Evolutionary conservation across 2,888 invertebrate genomes (phyloP), one percentile per base, ranked within the genome.

Genomic region (Philopedon plagiatum): DNA sequence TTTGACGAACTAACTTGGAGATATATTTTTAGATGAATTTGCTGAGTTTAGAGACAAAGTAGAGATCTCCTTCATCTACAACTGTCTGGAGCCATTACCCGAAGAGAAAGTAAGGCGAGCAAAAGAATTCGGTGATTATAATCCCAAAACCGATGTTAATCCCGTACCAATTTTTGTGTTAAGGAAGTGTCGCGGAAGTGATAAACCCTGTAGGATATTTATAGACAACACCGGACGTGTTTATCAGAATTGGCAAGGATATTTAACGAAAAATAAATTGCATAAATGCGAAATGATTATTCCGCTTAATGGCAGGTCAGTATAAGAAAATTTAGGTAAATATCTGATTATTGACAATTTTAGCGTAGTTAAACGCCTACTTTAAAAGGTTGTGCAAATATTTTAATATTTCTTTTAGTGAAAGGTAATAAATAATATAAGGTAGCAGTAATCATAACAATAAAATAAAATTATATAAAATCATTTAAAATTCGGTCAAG

Each of bases 181-280:
- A 37, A 77, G 83, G 49, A 84, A 83, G 78, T 85, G 85, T 66
- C 76, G 79, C 54, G 76, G 75, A 11, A 77, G 78, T 49, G 63
- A 64, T 13, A 75, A 80, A 69, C 77, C 83, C 0, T 85, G 85
- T 69, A 78, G 83, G n/a, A 75, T 83, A 26, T 81, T 83, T 64
- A 79, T 85, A 9, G 85, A 85, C 75, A 74, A 81, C 49, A 77
- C 70, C 29, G 77, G 79, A n/a, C 85, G 90, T 70, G 87, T 88
- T 0, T 90, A 90, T 74, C 82, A 86, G 5, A 83, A 83, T 58
- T 90, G 90, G 90, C 78, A 85, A n/a, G 85, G 87, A 0, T 90
- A 88, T 81, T 80, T 89, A 65, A 80, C 79, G 11, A 81, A 87
- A 49, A 90, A 90, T 79, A 89, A 88, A 54, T 81, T 88, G 19